Conservation (phyloP, 2,888 invertebrate species). For the Rotaria sp. region DNA sequence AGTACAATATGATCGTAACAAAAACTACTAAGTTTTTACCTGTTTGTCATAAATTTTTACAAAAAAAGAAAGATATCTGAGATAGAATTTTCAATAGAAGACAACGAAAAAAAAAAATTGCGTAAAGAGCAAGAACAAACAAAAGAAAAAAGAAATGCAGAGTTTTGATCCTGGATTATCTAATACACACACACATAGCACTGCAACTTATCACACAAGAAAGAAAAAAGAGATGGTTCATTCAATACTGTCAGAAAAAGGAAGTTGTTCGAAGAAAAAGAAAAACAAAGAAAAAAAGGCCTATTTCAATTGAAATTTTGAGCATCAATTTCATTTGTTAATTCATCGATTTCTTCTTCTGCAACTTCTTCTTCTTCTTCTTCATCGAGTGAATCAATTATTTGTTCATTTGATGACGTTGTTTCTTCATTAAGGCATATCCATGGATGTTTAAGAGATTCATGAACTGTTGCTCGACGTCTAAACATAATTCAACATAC, state of each 20-base stretch:
- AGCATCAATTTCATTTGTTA: not conserved
- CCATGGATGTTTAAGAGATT: constrained; percentile 85
- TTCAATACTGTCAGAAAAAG: constrained; percentile 9
- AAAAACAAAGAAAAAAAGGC: not conserved
- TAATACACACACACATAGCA: not conserved
- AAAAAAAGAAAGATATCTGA: not conserved
- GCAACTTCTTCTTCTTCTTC: not conserved
- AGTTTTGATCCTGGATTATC: not conserved
- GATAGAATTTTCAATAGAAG: not conserved
- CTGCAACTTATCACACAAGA: constrained; percentile 15
- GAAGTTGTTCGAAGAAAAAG: not conserved
- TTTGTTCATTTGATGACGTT: not conserved
- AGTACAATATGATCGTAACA: not conserved
- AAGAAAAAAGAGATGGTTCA: not conserved
- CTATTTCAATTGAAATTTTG: not conserved
- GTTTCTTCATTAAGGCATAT: not conserved
- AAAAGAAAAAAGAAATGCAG: not conserved
- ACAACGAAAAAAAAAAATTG: not conserved
- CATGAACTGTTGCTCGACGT: constrained; percentile 68
- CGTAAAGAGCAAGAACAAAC: not conserved
- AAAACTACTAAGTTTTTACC: not conserved
- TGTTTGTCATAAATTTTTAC: not conserved
- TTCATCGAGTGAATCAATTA: not conserved
- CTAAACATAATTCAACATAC: not conserved
- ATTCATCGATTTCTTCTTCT: not conserved